A percentile compares a stretch with the other conserved stretches of the same genome.
Conservation (phyloP, 2,797 vertebrate genomes). For the Galaxias olidus region DNA sequence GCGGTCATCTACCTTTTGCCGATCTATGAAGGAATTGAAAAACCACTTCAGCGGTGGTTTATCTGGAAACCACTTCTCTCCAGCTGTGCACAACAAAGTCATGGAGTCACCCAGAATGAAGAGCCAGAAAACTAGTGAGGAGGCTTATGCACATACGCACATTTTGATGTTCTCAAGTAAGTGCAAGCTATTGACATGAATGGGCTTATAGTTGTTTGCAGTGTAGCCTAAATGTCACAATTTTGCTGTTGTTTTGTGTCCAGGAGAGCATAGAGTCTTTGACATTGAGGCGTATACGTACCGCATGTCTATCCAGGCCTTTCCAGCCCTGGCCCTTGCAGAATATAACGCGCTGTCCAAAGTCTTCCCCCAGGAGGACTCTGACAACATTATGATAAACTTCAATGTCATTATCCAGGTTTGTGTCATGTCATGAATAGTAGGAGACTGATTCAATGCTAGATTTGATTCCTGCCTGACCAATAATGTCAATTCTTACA, state of each 20-base stretch:
- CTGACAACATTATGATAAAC: too few species aligned
- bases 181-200: too few species aligned
- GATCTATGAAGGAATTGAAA: slow-evolving; percentile 4
- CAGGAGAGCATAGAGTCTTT: slow-evolving; percentile 84
- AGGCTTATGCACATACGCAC: neutral
- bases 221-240: neutral
- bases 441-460: too few species aligned
- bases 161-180: too few species aligned
- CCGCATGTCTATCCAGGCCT: slow-evolving; percentile 78
- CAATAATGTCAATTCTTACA: slow-evolving; percentile 29
- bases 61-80: neutral
- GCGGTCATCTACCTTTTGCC: neutral
- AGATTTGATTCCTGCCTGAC: too few species aligned
- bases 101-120: neutral
- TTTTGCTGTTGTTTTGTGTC: neutral
- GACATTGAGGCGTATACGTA: slow-evolving; percentile 86
- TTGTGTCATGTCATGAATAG: too few species aligned
- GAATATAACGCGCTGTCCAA: slow-evolving; percentile 81
- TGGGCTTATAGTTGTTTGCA: neutral
- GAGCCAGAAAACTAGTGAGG: neutral
- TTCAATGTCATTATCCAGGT: too few species aligned
- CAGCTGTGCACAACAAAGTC: neutral
- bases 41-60: neutral
- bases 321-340: slow-evolving; percentile 84
- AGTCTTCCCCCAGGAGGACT: slow-evolving; percentile 81